These are phyloP conservation scores for Gryon sp. DNA, from an alignment of 1,140 invertebrate species.

Conservation along the genomic window DNA sequence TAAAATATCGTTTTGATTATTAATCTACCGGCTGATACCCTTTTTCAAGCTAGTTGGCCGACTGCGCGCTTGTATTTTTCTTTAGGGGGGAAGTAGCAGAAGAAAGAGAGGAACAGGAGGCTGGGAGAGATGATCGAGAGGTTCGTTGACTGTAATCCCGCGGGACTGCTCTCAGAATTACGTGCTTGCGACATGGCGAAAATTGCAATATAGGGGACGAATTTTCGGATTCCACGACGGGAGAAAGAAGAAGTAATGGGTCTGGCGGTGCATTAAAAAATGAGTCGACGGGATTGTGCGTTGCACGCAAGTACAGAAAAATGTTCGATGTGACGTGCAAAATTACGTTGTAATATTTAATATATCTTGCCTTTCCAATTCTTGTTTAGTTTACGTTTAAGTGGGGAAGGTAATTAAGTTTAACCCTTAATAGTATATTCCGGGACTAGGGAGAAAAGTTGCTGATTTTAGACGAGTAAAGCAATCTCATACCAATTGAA, in stretches of 20 bases:
- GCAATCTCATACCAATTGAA: no score
- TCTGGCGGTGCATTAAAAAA: constrained; percentile 57
- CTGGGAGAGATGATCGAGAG: constrained; percentile 65
- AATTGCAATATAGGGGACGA: constrained; percentile 58
- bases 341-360: no score
- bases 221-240: constrained; percentile 47
- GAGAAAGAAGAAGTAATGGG: constrained; percentile 49
- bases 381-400: no score
- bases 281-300: constrained; percentile 39
- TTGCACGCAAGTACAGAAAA: constrained; percentile 1
- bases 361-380: no score
- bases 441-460: no score
- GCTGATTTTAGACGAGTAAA: no score
- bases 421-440: no score
- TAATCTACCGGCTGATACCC: constrained; percentile 47
- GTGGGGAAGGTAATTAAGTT: no score
- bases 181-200: constrained; percentile 54
- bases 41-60: background rate
- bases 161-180: constrained; percentile 55
- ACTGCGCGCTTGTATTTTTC: constrained; percentile 49
- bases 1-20: constrained; percentile 63
- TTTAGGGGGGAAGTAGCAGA: constrained; percentile 26
- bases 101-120: no score
- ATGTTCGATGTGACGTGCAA: no score
- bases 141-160: constrained; percentile 61